Conservation (phyloP, 1,140 invertebrate species). For the Ceratosolen solmsi region DNA sequence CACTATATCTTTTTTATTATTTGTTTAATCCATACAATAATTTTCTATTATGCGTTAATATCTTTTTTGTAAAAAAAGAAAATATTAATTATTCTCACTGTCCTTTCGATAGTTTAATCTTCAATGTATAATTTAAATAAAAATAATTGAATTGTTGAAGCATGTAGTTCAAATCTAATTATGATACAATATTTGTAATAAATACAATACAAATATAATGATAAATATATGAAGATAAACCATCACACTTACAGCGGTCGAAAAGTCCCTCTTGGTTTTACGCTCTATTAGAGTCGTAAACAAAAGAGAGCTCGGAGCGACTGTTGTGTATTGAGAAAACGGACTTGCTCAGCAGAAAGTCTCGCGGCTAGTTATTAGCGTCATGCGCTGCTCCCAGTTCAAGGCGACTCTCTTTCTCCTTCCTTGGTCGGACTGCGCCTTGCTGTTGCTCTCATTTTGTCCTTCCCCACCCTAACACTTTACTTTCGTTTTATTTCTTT, state of each 20-base stretch:
- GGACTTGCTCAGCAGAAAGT: constrained; percentile 36
- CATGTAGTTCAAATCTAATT: too few species aligned
- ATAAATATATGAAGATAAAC: too few species aligned
- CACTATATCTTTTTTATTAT: too few species aligned
- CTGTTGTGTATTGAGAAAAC: constrained; percentile 5
- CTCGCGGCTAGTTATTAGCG: constrained; percentile 29
- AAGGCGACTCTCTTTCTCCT: constrained; percentile 32
- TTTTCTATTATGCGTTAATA: too few species aligned
- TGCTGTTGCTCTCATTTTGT: not conserved
- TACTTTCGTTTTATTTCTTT: constrained; percentile 12
- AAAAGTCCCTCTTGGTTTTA: constrained; percentile 11
- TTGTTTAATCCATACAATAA: too few species aligned
- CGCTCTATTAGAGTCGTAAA: constrained; percentile 36
- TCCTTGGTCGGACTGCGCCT: not conserved
- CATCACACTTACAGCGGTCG: not conserved
- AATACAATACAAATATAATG: too few species aligned
- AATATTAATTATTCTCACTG: too few species aligned
- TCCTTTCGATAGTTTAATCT: too few species aligned
- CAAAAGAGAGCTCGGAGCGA: constrained; percentile 2
- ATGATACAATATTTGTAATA: too few species aligned
- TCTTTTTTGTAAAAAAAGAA: too few species aligned
- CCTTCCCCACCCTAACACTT: not conserved
- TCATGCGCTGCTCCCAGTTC: constrained; percentile 8
- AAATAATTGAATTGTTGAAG: too few species aligned
- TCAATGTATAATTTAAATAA: too few species aligned